Conservation (phyloP, 2,888 invertebrate species). For the Dynastes grantii region DNA sequence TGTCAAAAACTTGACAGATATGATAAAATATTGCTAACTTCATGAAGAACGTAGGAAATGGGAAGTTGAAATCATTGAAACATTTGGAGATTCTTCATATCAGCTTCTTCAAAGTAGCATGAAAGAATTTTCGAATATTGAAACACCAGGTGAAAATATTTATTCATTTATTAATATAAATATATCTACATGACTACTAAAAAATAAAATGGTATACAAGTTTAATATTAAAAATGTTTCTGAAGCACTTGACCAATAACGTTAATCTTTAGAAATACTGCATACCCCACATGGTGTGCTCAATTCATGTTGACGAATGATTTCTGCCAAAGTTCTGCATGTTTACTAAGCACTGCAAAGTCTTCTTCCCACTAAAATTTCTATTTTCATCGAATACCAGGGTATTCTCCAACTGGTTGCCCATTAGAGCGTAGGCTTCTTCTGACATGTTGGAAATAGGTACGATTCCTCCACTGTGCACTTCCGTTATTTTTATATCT, state of each 20-base stretch:
- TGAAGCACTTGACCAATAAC: too few relatives aligned
- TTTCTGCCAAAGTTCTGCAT: slow-evolving; percentile 14
- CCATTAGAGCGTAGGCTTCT: slow-evolving; percentile 21
- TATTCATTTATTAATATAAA: too few relatives aligned
- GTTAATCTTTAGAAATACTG: neutral
- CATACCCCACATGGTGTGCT: neutral
- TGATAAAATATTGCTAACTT: neutral
- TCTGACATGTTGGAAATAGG: slow-evolving; percentile 26
- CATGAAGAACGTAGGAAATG: neutral
- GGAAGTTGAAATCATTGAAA: too few relatives aligned
- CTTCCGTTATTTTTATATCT: slow-evolving; percentile 18
- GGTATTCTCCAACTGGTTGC: slow-evolving; percentile 34
- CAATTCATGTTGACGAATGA: neutral
- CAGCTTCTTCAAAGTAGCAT: too few relatives aligned
- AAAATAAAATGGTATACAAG: too few relatives aligned
- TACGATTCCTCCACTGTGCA: slow-evolving; percentile 25
- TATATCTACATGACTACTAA: too few relatives aligned
- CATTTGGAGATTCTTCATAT: too few relatives aligned
- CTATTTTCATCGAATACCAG: slow-evolving; percentile 31
- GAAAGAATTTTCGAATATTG: too few relatives aligned
- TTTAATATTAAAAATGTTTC: too few relatives aligned
- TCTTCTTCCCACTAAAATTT: slow-evolving; percentile 24
- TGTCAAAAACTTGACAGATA: slow-evolving; percentile 31
- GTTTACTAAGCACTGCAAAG: slow-evolving; percentile 29
- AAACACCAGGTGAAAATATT: too few relatives aligned